Percentiles rank a stretch among this genome's conserved stretches.
Conservation (phyloP, 2,888 invertebrate species). For the Nephrotoma guestfalica region DNA sequence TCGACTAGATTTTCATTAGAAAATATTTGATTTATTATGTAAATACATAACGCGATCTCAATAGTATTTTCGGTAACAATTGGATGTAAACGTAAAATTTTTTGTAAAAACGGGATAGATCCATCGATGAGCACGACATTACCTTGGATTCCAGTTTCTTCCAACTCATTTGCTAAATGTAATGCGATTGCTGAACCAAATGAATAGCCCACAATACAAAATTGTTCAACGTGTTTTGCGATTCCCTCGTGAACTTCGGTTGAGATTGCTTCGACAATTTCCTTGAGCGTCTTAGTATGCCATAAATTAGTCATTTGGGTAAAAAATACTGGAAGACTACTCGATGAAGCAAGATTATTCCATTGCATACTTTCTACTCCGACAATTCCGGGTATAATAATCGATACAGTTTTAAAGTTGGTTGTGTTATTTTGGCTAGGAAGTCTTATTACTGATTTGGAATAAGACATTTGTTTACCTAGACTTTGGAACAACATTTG, state of each 20-base stretch:
- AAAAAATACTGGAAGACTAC: background rate
- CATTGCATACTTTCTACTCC: constrained; percentile 39
- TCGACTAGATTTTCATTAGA: constrained; percentile 24
- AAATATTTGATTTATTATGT: constrained; percentile 23
- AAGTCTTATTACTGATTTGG: constrained; percentile 39
- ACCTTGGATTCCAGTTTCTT: constrained; percentile 47
- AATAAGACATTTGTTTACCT: constrained; percentile 41
- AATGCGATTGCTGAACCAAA: constrained; percentile 67
- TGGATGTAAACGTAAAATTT: constrained; percentile 23
- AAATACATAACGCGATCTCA: constrained; percentile 22
- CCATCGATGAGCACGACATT: constrained; percentile 66
- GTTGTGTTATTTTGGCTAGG: constrained; percentile 24
- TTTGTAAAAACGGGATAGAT: constrained; percentile 52
- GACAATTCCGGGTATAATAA: constrained; percentile 53
- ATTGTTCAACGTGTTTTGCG: constrained; percentile 42
- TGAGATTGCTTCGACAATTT: background rate
- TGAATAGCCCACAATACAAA: constrained; percentile 75
- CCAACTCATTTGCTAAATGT: constrained; percentile 58
- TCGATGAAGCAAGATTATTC: constrained; percentile 22
- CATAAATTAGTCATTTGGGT: no score
- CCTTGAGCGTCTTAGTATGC: background rate
- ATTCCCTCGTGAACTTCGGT: constrained; percentile 20
- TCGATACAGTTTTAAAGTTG: constrained; percentile 21
- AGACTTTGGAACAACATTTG: constrained; percentile 43
- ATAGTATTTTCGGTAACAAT: constrained; percentile 22